These are phyloP conservation scores for Ethmia dodecea DNA, from an alignment of 2,888 invertebrate genomes.

Conservation along the genomic window DNA sequence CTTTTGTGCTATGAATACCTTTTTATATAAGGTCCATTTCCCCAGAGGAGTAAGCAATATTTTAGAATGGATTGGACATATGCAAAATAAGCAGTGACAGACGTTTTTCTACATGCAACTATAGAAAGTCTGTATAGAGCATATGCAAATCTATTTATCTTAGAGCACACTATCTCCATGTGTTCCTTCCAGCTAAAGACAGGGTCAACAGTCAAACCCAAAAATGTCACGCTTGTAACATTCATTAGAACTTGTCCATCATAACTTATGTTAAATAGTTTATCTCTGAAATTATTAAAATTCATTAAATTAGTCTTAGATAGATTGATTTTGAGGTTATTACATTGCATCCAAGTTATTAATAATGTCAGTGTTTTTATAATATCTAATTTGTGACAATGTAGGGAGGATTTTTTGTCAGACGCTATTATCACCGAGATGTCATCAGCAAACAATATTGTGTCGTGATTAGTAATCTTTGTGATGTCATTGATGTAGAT, in stretches of 20 bases:
- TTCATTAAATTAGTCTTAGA: background rate
- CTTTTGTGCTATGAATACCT: conserved; percentile 7
- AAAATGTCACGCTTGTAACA: conserved; percentile 2
- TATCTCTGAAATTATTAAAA: background rate
- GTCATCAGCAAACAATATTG: too few species aligned
- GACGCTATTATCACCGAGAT: background rate
- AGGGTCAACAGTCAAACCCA: conserved; percentile 2
- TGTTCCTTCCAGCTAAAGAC: conserved; percentile 3
- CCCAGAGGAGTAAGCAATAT: conserved; percentile 4
- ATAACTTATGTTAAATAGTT: background rate
- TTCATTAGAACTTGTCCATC: background rate
- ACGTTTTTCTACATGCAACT: background rate
- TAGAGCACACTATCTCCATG: conserved; percentile 1
- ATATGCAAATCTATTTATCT: conserved; percentile 3
- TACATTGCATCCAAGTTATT: background rate
- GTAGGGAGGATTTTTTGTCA: background rate
- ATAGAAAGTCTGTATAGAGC: conserved; percentile 4
- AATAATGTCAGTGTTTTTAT: background rate
- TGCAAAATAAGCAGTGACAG: conserved; percentile 2
- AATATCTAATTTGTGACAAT: background rate
- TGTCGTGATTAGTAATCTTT: too few species aligned
- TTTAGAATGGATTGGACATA: conserved; percentile 3
- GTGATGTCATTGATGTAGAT: too few species aligned
- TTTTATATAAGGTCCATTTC: background rate
- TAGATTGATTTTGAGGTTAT: background rate